phyloP scores from a whole-genome alignment of 2,113 vertebrate species.

The Nesoenas mayeri region DNA sequence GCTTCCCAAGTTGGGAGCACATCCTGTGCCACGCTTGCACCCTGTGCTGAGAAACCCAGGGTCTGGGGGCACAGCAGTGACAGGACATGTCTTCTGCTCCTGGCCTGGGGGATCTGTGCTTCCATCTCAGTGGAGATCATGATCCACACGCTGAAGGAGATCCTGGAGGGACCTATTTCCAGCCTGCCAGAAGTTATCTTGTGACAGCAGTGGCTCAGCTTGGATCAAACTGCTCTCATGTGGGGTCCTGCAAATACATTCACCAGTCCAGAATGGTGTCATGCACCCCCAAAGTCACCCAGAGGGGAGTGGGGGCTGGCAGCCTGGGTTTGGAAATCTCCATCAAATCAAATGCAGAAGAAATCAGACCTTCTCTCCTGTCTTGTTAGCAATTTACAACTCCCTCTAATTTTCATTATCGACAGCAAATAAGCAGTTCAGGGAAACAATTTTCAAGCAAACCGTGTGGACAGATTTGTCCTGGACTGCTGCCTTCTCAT shows the following conservation, averaged over 20 bases:
- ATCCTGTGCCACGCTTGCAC: background rate
- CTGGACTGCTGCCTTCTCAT: background rate
- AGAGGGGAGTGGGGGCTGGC: background rate
- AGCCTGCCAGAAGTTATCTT: background rate
- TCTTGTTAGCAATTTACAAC: background rate
- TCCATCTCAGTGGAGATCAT: background rate
- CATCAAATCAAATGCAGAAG: background rate
- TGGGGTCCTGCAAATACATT: background rate
- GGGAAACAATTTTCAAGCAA: background rate
- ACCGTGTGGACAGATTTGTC: background rate
- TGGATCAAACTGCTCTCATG: fast-evolving
- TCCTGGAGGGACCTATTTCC: background rate
- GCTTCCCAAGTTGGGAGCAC: background rate
- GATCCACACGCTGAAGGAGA: background rate
- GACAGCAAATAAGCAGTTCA: background rate
- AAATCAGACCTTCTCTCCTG: background rate
- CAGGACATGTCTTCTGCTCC: background rate
- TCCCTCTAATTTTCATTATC: background rate
- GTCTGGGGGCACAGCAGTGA: background rate
- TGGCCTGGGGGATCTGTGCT: background rate
- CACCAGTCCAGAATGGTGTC: background rate
- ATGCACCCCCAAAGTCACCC: too few species aligned
- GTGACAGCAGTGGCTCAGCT: background rate
- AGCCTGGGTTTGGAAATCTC: background rate
- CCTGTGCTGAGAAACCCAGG: background rate